Evolutionary conservation across 2,888 invertebrate genomes (phyloP), one percentile per base, ranked within the genome.

Genomic region (Tachystola acroxantha): DNA sequence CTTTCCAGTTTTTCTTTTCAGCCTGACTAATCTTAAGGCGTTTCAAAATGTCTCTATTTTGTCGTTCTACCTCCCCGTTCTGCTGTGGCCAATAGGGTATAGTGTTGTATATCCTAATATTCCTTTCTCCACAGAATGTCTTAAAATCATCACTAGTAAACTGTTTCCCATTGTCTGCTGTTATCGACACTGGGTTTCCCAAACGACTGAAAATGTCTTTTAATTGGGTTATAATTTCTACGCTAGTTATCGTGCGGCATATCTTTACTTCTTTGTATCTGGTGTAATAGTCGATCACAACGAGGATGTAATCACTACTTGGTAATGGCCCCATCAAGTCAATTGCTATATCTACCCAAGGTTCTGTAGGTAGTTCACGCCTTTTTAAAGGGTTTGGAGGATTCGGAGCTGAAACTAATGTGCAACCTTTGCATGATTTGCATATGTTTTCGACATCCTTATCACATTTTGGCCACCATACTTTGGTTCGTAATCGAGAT

Each of bases 281-380:
- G 20, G 34, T 45, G 14, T 45, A 45, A 9, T 42, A 42, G n/a
- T 41, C 41, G 1, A 42, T 20, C 12, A 39, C 7, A 20, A 39
- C 13, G 4, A 39, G 25, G 2, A 44, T 7, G 25, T 44, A 41
- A 20, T 41, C 33, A 2, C 36, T 36, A 7, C 36, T 34, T 7
- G 40, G 43, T 12, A 44, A 20, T 2, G 41, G 43, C 19, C 43
- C 38, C 1, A 43, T 13, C 6, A 30, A 38, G 26, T 43, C 43
- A 2, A 39, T 41, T 7, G 36, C 38, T 7, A 42, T 35, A 6
- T 28, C 2, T 10, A 34, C 19, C 35, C 39, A 39, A 11, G 24
- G 16, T 10, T 10, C 33, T 1, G n/a, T 32, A 9, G 44, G 41
- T 20, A 44, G 26, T 20, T 36, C 28, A n/a, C n/a, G n/a, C n/a